Conservation (phyloP, 2,888 invertebrate species). For the Dryadula phaetusa region DNA sequence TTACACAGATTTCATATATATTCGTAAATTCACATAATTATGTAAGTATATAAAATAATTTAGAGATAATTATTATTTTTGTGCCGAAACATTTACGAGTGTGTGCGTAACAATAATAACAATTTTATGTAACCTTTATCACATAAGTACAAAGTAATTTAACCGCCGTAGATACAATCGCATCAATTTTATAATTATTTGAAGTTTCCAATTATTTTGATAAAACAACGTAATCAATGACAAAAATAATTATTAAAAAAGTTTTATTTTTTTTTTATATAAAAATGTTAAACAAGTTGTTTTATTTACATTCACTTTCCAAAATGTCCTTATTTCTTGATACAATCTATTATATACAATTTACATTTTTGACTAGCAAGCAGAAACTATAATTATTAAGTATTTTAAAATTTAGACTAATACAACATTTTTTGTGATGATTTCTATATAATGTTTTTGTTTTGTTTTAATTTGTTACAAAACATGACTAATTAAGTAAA, state of each 20-base stretch:
- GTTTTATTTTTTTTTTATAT: too few species aligned
- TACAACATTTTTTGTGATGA: slow-evolving; percentile 6
- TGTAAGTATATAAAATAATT: slow-evolving; percentile 14
- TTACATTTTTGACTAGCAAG: slow-evolving; percentile 59
- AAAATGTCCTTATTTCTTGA: slow-evolving; percentile 1
- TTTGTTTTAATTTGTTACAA: neutral
- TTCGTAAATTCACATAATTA: slow-evolving; percentile 10
- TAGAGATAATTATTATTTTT: slow-evolving; percentile 1
- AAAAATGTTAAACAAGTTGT: neutral
- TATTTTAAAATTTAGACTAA: slow-evolving; percentile 16
- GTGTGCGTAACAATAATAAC: slow-evolving; percentile 42
- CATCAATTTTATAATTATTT: neutral
- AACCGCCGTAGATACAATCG: slow-evolving; percentile 17
- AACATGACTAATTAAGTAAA: neutral
- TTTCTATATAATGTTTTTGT: neutral
- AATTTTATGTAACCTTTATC: slow-evolving; percentile 31
- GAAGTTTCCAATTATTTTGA: neutral
- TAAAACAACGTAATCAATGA: slow-evolving; percentile 4
- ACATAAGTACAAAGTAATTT: slow-evolving; percentile 33
- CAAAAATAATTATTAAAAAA: neutral
- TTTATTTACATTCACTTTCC: slow-evolving; percentile 5
- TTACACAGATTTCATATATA: slow-evolving; percentile 47
- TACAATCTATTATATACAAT: slow-evolving; percentile 6
- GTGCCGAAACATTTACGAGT: slow-evolving; percentile 29
- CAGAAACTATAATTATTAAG: slow-evolving; percentile 37